Conservation (phyloP, 2,113 vertebrate genomes). For the Desmodus rotundus region DNA sequence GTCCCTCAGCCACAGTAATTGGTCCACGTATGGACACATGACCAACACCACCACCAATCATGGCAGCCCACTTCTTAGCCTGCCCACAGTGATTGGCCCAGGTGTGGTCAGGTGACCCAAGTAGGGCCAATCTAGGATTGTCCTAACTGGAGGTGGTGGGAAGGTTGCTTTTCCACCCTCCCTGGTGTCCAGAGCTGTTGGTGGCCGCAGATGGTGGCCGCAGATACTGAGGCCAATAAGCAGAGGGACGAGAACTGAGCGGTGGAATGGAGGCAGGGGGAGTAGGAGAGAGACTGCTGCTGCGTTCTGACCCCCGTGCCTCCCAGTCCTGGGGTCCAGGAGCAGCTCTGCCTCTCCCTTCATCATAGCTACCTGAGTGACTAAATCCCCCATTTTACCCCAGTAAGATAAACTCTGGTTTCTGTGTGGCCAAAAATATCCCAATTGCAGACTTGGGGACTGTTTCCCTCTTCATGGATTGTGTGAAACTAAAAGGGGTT, state of each 20-base stretch:
- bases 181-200: background rate
- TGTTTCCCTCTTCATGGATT: background rate
- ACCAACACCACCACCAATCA: background rate
- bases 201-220: background rate
- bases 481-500: background rate
- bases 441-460: background rate
- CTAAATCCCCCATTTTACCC: background rate
- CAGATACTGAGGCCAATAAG: background rate
- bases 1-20: background rate
- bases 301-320: background rate
- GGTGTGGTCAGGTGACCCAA: background rate
- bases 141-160: background rate
- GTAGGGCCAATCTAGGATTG: background rate
- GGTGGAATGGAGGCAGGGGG: no score
- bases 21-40: fast-evolving
- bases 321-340: background rate
- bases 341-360: background rate
- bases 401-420: background rate
- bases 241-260: background rate
- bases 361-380: fast-evolving
- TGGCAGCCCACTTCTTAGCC: background rate
- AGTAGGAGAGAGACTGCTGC: background rate
- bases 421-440: background rate
- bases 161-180: background rate
- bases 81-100: background rate